Base-by-base conservation (phyloP, 1,140 invertebrate genomes). In the Glomeris maerens region DNA sequence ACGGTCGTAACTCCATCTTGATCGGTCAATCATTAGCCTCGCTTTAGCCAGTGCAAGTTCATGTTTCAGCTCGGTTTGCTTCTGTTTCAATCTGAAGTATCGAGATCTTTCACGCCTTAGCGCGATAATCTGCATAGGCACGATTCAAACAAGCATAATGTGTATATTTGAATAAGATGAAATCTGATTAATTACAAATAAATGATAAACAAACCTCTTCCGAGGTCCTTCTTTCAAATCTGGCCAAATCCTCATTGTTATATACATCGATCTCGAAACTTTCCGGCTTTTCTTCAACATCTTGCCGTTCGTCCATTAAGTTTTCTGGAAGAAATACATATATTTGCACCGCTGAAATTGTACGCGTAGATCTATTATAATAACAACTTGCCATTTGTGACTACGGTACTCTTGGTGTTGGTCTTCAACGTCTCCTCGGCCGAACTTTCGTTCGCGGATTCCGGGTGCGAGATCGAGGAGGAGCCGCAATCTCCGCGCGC, bases 291-390 rank as follows among this genome's bases (percentile, higher is more conserved):
- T 13, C 17, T 10, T 13, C 31, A 13, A 13, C 31, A 36, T 13
- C 10, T 13, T 36, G 31, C 10, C 31, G 17, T 13, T 36, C 17
- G 10, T 17, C 56, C 82, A 5, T 82, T 84, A 39, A 81, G 81
- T 53, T 85, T 77, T 53, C 81, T 84, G n/a, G 82, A 84, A 39
- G 81, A 82, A 58, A 85, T n/a, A n/a, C n/a, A n/a, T n/a, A n/a
- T n/a, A n/a, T n/a, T n/a, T n/a, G n/a, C n/a, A n/a, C n/a, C n/a
- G n/a, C n/a, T n/a, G n/a, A n/a, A n/a, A n/a, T n/a, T n/a, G n/a
- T n/a, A n/a, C n/a, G n/a, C n/a, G n/a, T n/a, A n/a, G n/a, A n/a
- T n/a, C n/a, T n/a, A n/a, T 36, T 36, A 36, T 36, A 17, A 36
- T 17, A 13, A 13, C 31, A 36, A 36, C 10, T 13, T 36, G 31